Evolutionary conservation across 2,113 vertebrate genomes (phyloP).

Genomic region (Aramus guarauna): DNA sequence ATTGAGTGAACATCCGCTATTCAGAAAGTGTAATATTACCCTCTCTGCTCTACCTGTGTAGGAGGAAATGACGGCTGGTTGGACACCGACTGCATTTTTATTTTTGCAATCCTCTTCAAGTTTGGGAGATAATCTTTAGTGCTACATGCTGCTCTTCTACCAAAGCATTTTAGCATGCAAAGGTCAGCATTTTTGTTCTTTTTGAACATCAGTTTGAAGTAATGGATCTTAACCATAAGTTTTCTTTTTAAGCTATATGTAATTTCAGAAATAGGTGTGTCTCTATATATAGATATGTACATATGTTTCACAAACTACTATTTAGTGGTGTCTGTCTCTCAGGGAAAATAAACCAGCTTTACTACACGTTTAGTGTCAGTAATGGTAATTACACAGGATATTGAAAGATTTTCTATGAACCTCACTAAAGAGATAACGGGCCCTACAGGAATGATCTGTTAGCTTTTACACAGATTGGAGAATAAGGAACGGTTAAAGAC

Average conservation of each 20-base stretch:
- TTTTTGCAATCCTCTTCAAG: background rate
- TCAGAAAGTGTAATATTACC: background rate
- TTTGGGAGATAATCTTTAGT: background rate
- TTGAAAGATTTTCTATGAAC: background rate
- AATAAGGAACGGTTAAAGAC: background rate
- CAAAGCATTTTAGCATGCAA: background rate
- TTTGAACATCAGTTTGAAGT: background rate
- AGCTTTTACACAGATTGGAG: background rate
- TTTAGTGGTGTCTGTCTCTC: background rate
- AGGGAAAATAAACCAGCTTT: background rate
- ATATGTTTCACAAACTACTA: background rate
- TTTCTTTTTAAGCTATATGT: background rate
- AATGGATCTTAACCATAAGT: background rate
- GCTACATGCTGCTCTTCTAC: background rate
- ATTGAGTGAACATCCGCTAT: background rate
- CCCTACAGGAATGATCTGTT: too few relatives aligned
- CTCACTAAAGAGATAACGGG: rapidly evolving
- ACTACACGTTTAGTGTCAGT: background rate
- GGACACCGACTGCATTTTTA: background rate
- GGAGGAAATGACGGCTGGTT: background rate
- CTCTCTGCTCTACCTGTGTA: background rate
- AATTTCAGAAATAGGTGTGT: background rate
- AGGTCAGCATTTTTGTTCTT: background rate
- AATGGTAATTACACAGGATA: background rate
- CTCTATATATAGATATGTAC: background rate